Evolutionary conservation across 2,888 invertebrate genomes (phyloP).

Genomic region (Nasonia oneida): DNA sequence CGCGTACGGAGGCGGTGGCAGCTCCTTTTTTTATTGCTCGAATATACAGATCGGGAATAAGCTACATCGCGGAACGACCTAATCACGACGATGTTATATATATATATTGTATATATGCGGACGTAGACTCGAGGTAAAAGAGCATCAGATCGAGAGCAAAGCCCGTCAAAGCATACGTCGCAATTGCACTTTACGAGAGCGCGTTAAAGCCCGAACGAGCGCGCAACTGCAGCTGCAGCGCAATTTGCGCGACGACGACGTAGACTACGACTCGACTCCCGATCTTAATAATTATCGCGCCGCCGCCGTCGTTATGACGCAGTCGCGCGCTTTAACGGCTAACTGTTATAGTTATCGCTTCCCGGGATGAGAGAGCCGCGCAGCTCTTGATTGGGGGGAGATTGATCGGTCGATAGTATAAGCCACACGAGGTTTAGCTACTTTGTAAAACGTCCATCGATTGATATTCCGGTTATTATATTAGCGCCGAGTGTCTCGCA

Average conservation of each 20-base stretch:
- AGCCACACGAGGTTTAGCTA: too few relatives aligned
- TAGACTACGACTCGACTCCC: background rate
- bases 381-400: slow-evolving; percentile 10
- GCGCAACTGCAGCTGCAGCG: slow-evolving; percentile 22
- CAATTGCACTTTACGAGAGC: slow-evolving; percentile 49
- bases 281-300: slow-evolving; percentile 52
- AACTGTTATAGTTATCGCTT: slow-evolving; percentile 38
- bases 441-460: slow-evolving; percentile 24
- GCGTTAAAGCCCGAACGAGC: slow-evolving; percentile 22
- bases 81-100: background rate
- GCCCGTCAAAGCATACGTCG: background rate
- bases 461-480: slow-evolving; percentile 29
- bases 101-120: too few relatives aligned
- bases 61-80: background rate
- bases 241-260: slow-evolving; percentile 33
- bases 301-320: slow-evolving; percentile 22
- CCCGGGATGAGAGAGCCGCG: background rate
- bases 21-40: background rate
- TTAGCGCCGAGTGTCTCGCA: background rate
- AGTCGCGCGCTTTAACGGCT: slow-evolving; percentile 2
- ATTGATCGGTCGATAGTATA: slow-evolving; percentile 40
- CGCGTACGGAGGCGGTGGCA: background rate
- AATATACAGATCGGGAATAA: background rate
- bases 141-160: background rate
- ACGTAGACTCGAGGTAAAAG: too few relatives aligned